Conservation (phyloP, 64 coral and sea anemone genomes). For the Montipora sp. region DNA sequence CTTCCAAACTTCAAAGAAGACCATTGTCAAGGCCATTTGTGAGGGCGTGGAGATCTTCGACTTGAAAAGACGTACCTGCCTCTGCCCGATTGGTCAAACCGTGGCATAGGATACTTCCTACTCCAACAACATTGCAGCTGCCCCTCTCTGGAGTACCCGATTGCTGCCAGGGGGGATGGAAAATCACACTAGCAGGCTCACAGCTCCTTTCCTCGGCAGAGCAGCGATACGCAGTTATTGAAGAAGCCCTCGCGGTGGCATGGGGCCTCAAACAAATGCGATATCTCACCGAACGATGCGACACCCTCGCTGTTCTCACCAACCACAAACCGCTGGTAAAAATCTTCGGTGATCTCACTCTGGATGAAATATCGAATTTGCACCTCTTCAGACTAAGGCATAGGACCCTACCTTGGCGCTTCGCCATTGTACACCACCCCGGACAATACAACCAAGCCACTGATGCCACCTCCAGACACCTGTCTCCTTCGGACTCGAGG, state of each 20-base stretch:
- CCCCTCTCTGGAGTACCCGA: not conserved
- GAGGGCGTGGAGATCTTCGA: conserved; percentile 36
- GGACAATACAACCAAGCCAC: conserved; percentile 30
- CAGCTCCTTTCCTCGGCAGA: conserved; percentile 36
- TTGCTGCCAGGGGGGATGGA: conserved; percentile 43
- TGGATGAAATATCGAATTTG: conserved; percentile 42
- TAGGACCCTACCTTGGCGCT: conserved; percentile 5
- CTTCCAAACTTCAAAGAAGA: conserved; percentile 26
- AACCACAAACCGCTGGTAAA: conserved; percentile 50
- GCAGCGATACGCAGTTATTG: conserved; percentile 50
- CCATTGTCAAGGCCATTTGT: conserved; percentile 34
- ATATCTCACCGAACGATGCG: conserved; percentile 39
- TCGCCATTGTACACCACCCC: not conserved
- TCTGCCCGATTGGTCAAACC: conserved; percentile 41
- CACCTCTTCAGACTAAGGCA: conserved; percentile 20
- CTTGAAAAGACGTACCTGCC: conserved; percentile 44
- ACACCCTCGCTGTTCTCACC: conserved; percentile 34
- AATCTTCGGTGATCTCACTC: conserved; percentile 35
- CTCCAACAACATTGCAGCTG: conserved; percentile 53
- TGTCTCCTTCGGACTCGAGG: not conserved
- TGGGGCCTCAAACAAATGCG: conserved; percentile 41
- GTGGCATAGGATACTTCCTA: conserved; percentile 52
- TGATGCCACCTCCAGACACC: conserved; percentile 30
- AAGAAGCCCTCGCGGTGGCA: conserved; percentile 50
- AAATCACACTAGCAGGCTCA: conserved; percentile 37